Base-by-base conservation (phyloP, 2,888 invertebrate species). In the Andricus curvator region DNA sequence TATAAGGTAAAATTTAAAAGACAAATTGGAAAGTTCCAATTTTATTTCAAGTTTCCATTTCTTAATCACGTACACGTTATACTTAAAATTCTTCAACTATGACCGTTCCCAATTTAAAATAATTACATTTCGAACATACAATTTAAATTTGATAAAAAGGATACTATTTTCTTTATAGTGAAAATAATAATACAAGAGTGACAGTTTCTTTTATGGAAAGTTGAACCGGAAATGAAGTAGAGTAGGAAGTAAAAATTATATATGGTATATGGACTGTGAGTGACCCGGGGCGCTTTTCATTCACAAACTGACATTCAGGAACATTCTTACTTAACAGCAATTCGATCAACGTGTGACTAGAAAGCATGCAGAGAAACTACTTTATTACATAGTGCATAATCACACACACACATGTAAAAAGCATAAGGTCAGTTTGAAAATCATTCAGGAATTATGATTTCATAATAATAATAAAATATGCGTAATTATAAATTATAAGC, bases 331-430 rank as follows among this genome's bases (percentile, higher is more conserved):
- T 83, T 82, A 84, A 85, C 80, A 80, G 80, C 84, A 82, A 83
- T 81, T 80, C 83, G 81, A 82, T 81, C 82, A 86, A 88, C 89
- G 87, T 88, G 89, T 90, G 89, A 86, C 88, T 91, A 91, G 91
- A 91, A 91, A 91, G 91, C 91, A 91, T 91, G 90, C 87, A 88
- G 89, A 90, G 91, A 91, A 90, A 91, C 90, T 90, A 81, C 84
- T 85, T 84, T 83, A 85, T 84, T 85, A 85, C 84, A 83, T 74
- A 74, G 74, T 56, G 20, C n/a, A 60, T 60, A 56, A 60, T 74
- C 33, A 74, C 37, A 13, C 37, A 13, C 37, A 33, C 74, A 33
- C 33, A 56, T 74, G 56, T 56, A 56, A 56, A 74, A 60, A 60
- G 17, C 33, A 33, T 74, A 74, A 74, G 74, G 74, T 74, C 74